A percentile compares a stretch with the other conserved stretches of the same genome.
Evolutionary conservation across 1,140 invertebrate genomes (phyloP).

Genomic region (Drosophila pruinosa): DNA sequence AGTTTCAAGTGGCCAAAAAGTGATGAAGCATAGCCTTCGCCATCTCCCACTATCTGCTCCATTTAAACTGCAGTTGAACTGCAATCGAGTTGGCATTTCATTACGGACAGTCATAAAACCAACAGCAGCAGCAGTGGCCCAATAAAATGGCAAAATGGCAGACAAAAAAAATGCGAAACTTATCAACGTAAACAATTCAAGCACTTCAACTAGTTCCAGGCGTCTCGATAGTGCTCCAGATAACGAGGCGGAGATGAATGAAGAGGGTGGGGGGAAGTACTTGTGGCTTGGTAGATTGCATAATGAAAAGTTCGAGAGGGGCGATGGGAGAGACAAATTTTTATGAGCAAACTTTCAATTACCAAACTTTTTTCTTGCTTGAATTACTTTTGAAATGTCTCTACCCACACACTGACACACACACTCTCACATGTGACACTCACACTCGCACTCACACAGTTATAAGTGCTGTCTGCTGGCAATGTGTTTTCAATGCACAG

Average conservation of each 20-base stretch:
- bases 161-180: conserved; percentile 43
- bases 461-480: conserved; percentile 27
- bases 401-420: conserved; percentile 8
- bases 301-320: conserved; percentile 69
- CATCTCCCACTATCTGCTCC: conserved; percentile 3
- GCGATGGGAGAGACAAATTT: conserved; percentile 70
- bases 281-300: conserved; percentile 46
- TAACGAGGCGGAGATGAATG: conserved; percentile 20
- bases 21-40: not conserved
- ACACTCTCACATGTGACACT: conserved; percentile 5
- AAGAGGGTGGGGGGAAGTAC: not conserved
- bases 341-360: conserved; percentile 80
- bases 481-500: conserved; percentile 30
- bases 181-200: conserved; percentile 78
- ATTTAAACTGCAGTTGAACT: conserved; percentile 78
- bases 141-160: conserved; percentile 2
- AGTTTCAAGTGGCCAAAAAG: conserved; percentile 49
- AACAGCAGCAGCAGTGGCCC: conserved; percentile 17
- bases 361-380: conserved; percentile 78
- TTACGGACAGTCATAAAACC: conserved; percentile 68
- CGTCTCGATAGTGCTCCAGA: conserved; percentile 74
- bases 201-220: conserved; percentile 74
- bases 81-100: conserved; percentile 71
- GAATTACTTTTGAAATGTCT: conserved; percentile 78
- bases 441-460: conserved; percentile 5